Evolutionary conservation across 2,888 invertebrate genomes (phyloP), one percentile per base, ranked within the genome.

Genomic region (Zeuzera pyrina): DNA sequence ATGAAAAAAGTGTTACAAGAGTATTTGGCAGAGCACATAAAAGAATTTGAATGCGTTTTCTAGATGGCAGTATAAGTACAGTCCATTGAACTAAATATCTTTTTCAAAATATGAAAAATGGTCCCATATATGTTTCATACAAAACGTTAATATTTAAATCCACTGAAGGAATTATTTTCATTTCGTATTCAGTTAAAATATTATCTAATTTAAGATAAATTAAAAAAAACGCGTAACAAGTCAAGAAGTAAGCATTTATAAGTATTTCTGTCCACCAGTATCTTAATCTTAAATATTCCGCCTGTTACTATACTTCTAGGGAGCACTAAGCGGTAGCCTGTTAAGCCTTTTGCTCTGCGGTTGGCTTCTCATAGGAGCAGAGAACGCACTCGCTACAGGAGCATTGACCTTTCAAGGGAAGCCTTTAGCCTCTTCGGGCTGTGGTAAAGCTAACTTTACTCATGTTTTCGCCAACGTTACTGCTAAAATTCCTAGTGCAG

Each of bases 301-400:
- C 2, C 19, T 19, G 19, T 8, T 7, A 19, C 1, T 19, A 2
- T 5, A 5, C 19, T 19, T 19, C 8, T 57, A 86, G 81, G 87
- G 88, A 5, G 86, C 87, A 7, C 55, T 88, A 16, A 69, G 72
- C 31, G 88, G 88, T 0, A 81, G 79, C 41, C 52, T 86, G 14
- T 53, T 74, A 33, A 85, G 86, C 42, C 50, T 86, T 2, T 43
- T 83, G 10, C 62, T 85, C 12, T 79, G 85, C 35, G 73, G 79
- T n/a, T 84, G 79, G 70, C 58, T 86, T 7, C 63, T 86, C 24
- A 68, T 85, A 33, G 85, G 85, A 11, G 81, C 84, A 16, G 84
- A 85, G 55, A 74, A 73, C 43, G 78, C 83, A 16, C 50, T 77
- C 2, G 78, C 79, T 6, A 66, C 77, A 26, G 84, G 84, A 21